Evolutionary conservation across 2,113 vertebrate species (phyloP).

Genomic region (Daubentonia madagascariensis): DNA sequence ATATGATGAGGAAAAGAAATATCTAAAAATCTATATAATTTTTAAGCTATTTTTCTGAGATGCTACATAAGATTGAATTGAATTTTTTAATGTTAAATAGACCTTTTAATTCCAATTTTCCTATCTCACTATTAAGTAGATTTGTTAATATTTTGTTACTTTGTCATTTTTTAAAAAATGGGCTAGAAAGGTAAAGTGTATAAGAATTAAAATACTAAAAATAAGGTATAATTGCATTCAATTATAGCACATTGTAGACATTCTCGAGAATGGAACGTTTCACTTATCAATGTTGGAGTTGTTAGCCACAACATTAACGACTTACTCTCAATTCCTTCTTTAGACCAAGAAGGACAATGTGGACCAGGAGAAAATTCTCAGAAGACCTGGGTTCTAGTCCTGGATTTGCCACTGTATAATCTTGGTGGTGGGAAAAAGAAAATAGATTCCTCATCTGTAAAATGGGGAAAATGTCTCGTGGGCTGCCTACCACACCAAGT

Average conservation of each 20-base stretch:
- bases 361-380: conserved; percentile 3
- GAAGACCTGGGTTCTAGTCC: not conserved
- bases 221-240: conserved; percentile 7
- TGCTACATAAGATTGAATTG: not conserved
- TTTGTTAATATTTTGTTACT: not conserved
- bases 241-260: not conserved
- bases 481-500: not conserved
- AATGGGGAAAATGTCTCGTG: not conserved
- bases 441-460: conserved; percentile 4
- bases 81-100: conserved; percentile 46
- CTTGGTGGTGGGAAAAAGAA: not conserved
- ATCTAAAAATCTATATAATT: not conserved
- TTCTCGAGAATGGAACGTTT: not conserved
- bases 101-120: not conserved
- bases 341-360: not conserved
- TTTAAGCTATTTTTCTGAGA: conserved; percentile 40
- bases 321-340: conserved; percentile 21
- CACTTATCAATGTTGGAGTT: not conserved
- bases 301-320: not conserved
- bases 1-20: not conserved
- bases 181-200: not conserved
- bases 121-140: not conserved
- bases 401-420: not conserved
- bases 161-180: not conserved
- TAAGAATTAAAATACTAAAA: conserved; percentile 39